phyloP scores from a whole-genome alignment of 2,113 vertebrate species.

The Carlito syrichta region DNA sequence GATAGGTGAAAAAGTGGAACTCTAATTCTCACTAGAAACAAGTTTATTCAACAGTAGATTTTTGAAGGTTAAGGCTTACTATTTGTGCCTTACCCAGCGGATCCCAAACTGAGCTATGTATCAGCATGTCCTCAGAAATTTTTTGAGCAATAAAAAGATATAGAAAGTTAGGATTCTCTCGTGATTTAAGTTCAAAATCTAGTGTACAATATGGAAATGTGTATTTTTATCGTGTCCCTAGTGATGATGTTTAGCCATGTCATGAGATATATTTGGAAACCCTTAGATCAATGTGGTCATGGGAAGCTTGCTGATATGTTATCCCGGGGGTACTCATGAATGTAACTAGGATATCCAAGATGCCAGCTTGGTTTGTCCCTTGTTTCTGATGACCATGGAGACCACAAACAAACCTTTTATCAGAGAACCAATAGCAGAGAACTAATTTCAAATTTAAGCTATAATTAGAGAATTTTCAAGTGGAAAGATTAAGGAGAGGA shows the following conservation, averaged over 20 bases:
- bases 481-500: neutral
- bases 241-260: no score
- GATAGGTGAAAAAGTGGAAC: neutral
- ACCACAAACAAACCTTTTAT: no score
- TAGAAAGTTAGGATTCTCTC: neutral
- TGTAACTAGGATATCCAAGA: neutral
- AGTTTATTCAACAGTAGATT: neutral
- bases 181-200: neutral
- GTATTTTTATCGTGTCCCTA: neutral
- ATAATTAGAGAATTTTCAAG: neutral
- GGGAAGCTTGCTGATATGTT: neutral
- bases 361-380: neutral
- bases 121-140: no score
- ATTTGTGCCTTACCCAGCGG: neutral
- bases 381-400: neutral
- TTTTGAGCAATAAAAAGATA: no score
- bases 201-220: neutral
- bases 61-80: neutral
- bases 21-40: neutral
- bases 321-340: rapidly evolving
- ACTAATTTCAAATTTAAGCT: neutral
- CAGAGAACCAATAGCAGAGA: neutral
- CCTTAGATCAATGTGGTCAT: neutral
- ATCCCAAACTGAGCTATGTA: neutral
- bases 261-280: neutral